phyloP scores from a whole-genome alignment of 2,888 invertebrate species.

The Caenorhabditis parvicauda region DNA sequence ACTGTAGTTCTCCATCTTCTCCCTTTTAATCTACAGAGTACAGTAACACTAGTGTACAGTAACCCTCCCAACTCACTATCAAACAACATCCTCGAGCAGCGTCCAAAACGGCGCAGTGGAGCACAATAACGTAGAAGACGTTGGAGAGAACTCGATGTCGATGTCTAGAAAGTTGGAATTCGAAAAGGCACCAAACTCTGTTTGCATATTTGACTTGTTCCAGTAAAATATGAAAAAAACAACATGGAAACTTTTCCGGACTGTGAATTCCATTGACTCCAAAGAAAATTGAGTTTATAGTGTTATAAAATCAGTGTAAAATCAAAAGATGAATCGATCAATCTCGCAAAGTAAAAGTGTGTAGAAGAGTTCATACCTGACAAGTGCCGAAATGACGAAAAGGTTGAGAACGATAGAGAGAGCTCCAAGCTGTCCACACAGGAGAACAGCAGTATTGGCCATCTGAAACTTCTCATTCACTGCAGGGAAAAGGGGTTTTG shows the following conservation, averaged over 20 bases:
- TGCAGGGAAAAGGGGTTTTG: no score
- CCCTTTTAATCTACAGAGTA: no score
- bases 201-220: not conserved
- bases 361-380: slow-evolving; percentile 11
- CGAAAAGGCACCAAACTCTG: not conserved
- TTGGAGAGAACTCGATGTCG: slow-evolving; percentile 53
- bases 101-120: slow-evolving; percentile 60
- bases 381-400: slow-evolving; percentile 55
- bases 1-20: no score
- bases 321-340: no score
- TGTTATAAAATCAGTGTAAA: no score
- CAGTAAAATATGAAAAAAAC: no score
- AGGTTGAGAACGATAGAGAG: slow-evolving; percentile 56
- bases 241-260: no score
- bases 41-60: no score
- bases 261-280: no score
- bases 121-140: slow-evolving; percentile 60
- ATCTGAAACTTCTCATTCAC: slow-evolving; percentile 35
- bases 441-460: slow-evolving; percentile 46
- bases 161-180: slow-evolving; percentile 19
- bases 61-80: slow-evolving; percentile 40
- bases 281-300: no score
- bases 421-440: slow-evolving; percentile 56
- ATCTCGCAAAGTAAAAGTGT: not conserved
- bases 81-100: slow-evolving; percentile 55